Evolutionary conservation across 2,797 vertebrate species (phyloP).

Genomic region (Urosaurus nigricauda): DNA sequence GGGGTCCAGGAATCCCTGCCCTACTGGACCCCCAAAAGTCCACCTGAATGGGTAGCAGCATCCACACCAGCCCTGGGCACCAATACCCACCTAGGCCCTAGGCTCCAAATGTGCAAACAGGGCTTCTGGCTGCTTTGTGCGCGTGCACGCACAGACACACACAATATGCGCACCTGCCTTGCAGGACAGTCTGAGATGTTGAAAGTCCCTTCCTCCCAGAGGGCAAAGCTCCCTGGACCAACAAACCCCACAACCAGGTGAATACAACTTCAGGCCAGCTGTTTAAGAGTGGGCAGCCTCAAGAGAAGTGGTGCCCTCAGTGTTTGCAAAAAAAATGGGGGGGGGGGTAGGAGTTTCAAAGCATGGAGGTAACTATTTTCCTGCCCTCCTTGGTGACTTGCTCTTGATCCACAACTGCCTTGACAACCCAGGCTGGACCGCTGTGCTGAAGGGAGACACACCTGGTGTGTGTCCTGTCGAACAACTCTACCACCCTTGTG

Average conservation of each 20-base stretch:
- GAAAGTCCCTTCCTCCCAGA: accelerated
- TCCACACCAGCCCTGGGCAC: not conserved
- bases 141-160: too few relatives aligned
- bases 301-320: too few relatives aligned
- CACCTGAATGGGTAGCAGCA: too few relatives aligned
- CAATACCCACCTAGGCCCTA: not conserved
- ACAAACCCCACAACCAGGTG: accelerated
- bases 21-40: too few relatives aligned
- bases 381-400: not conserved
- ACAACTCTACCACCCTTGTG: accelerated
- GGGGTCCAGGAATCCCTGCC: not conserved
- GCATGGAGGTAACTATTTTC: too few relatives aligned
- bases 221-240: accelerated
- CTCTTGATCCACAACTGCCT: accelerated
- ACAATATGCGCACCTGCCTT: too few relatives aligned
- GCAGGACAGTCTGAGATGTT: accelerated
- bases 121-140: accelerated
- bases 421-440: accelerated
- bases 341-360: too few relatives aligned
- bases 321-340: accelerated
- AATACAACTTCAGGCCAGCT: accelerated
- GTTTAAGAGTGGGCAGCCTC: not conserved
- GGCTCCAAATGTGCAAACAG: not conserved
- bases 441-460: not conserved
- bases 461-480: too few relatives aligned